Conservation (phyloP, 2,113 vertebrate genomes). For the Dolichallabes microphthalmus region DNA sequence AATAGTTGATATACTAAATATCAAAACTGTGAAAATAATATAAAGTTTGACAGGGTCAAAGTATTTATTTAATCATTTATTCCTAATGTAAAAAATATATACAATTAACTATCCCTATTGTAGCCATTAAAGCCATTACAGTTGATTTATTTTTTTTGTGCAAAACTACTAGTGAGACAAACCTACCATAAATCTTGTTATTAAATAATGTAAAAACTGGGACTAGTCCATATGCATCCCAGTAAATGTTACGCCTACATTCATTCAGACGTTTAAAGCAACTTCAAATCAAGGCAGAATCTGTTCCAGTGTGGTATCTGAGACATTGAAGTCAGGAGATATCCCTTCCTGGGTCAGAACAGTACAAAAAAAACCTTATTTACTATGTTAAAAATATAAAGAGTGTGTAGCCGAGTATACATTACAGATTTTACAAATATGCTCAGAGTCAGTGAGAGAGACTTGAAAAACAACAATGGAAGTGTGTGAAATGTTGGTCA, state of each 20-base stretch:
- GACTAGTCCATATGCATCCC: neutral
- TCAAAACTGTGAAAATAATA: too few relatives aligned
- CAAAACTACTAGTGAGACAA: neutral
- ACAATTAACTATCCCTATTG: too few relatives aligned
- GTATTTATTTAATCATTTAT: too few relatives aligned
- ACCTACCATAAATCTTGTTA: neutral
- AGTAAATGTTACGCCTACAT: neutral
- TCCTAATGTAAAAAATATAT: too few relatives aligned
- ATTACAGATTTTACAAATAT: neutral
- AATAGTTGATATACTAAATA: neutral
- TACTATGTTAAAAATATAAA: neutral
- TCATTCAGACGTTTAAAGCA: too few relatives aligned
- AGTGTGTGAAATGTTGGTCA: constrained; percentile 1
- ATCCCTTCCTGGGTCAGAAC: neutral
- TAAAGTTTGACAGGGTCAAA: too few relatives aligned
- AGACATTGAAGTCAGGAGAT: neutral
- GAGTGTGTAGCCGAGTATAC: neutral
- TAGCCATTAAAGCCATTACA: too few relatives aligned
- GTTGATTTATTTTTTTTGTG: neutral
- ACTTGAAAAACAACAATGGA: constrained; percentile 4
- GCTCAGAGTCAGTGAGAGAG: neutral
- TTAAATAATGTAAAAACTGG: neutral
- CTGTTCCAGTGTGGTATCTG: neutral
- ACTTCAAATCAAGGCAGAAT: neutral
- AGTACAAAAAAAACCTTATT: neutral